These are phyloP conservation scores for Dasysyrphus albostriatus DNA, from an alignment of 2,888 invertebrate genomes.

Conservation along the genomic window DNA sequence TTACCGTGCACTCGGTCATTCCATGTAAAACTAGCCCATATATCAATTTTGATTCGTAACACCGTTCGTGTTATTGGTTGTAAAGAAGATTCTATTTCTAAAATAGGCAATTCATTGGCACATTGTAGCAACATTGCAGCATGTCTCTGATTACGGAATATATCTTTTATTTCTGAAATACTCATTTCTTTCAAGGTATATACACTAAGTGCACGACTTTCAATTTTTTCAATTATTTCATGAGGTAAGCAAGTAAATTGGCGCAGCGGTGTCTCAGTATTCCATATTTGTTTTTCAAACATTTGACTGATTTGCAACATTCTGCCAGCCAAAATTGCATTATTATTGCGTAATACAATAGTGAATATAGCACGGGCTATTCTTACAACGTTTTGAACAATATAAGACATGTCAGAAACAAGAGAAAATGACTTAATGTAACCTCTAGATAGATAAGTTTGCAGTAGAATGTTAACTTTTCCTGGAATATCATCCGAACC, in stretches of 20 bases:
- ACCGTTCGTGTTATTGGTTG: conserved; percentile 98
- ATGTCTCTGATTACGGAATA: conserved; percentile 89
- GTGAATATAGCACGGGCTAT: conserved; percentile 97
- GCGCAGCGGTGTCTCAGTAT: conserved; percentile 92
- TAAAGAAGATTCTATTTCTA: conserved; percentile 92
- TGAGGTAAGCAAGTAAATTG: conserved; percentile 92
- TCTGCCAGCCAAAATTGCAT: conserved; percentile 94
- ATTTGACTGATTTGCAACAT: conserved; percentile 95
- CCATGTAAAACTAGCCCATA: conserved; percentile 93
- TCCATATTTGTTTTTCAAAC: conserved; percentile 97
- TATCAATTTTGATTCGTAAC: conserved; percentile 91
- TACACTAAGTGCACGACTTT: conserved; percentile 90
- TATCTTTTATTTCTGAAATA: conserved; percentile 92
- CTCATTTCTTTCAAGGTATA: conserved; percentile 94
- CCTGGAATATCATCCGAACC: conserved; percentile 95
- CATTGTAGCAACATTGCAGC: conserved; percentile 92
- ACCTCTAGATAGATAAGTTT: conserved; percentile 93
- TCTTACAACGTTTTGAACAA: conserved; percentile 92
- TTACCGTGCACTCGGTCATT: conserved; percentile 95
- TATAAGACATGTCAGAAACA: conserved; percentile 82
- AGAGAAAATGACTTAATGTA: conserved; percentile 87
- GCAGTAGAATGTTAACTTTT: conserved; percentile 96
- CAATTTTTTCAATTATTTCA: conserved; percentile 92
- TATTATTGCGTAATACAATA: conserved; percentile 94
- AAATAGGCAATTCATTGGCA: conserved; percentile 92